Conservation (phyloP, 2,113 vertebrate species). For the Prunella himalayana region DNA sequence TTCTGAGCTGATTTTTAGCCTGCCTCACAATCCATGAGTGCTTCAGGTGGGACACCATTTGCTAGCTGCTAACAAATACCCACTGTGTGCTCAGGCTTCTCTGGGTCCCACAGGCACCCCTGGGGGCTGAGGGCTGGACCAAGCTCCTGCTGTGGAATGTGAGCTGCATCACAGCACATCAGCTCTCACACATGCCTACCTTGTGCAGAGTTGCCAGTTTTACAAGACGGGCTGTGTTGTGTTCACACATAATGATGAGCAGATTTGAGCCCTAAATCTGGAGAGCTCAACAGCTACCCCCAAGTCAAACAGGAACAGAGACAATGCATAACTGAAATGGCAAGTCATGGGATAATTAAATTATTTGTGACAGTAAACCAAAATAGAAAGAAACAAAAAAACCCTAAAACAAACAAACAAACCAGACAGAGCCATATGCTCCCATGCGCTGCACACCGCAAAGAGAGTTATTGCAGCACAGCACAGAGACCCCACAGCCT, state of each 20-base stretch:
- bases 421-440: conserved; percentile 67
- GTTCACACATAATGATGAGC: conserved; percentile 43
- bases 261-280: conserved; percentile 63
- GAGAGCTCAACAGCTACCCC: conserved; percentile 64
- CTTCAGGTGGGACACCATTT: neutral
- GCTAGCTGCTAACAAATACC: neutral
- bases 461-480: neutral
- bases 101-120: neutral
- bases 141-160: neutral
- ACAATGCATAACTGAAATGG: conserved; percentile 70
- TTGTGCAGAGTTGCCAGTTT: neutral
- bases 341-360: conserved; percentile 69
- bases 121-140: neutral
- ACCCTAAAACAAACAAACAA: conserved; percentile 67
- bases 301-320: conserved; percentile 67
- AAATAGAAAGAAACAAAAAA: conserved; percentile 71
- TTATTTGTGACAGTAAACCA: conserved; percentile 71
- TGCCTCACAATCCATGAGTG: rapidly evolving
- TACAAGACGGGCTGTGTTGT: neutral
- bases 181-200: neutral
- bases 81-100: rapidly evolving
- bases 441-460: neutral
- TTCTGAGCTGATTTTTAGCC: neutral
- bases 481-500: neutral
- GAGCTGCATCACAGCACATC: neutral